Conservation (phyloP, 1,140 invertebrate species). For the Aporrectodea caliginosa region DNA sequence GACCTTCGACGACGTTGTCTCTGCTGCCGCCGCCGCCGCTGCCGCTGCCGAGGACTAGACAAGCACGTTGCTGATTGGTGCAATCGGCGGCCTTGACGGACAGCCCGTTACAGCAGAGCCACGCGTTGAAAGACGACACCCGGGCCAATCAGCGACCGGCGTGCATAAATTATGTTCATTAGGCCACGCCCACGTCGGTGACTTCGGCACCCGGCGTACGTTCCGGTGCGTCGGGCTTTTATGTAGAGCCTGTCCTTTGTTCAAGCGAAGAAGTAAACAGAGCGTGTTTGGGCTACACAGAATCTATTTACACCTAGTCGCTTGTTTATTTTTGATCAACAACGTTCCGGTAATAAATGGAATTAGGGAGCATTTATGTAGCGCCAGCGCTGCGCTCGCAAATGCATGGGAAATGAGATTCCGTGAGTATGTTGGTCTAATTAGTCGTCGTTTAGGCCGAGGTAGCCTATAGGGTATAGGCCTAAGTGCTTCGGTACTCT, state of each 20-base stretch:
- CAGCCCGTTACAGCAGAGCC: neutral
- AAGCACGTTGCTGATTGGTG: neutral
- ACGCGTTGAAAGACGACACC: neutral
- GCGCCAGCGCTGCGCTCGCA: too few relatives aligned
- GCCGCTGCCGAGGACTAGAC: too few relatives aligned
- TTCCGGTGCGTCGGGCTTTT: neutral
- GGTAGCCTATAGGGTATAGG: too few relatives aligned
- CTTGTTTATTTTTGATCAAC: neutral
- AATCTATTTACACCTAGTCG: neutral
- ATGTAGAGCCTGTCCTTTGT: neutral
- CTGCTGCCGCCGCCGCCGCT: too few relatives aligned
- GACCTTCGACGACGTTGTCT: too few relatives aligned
- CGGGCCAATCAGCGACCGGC: neutral
- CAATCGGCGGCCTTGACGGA: neutral
- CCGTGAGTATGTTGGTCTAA: too few relatives aligned
- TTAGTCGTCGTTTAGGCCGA: too few relatives aligned
- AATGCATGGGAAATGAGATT: too few relatives aligned
- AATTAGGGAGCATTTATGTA: neutral
- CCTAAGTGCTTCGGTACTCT: too few relatives aligned
- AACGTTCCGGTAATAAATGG: neutral
- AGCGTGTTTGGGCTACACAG: neutral
- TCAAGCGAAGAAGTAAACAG: neutral
- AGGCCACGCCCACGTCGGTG: neutral
- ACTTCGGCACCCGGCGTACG: neutral
- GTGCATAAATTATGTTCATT: neutral